These are phyloP conservation scores for Alexandromys fortis DNA, from an alignment of 2,113 vertebrate genomes.

Conservation along the genomic window DNA sequence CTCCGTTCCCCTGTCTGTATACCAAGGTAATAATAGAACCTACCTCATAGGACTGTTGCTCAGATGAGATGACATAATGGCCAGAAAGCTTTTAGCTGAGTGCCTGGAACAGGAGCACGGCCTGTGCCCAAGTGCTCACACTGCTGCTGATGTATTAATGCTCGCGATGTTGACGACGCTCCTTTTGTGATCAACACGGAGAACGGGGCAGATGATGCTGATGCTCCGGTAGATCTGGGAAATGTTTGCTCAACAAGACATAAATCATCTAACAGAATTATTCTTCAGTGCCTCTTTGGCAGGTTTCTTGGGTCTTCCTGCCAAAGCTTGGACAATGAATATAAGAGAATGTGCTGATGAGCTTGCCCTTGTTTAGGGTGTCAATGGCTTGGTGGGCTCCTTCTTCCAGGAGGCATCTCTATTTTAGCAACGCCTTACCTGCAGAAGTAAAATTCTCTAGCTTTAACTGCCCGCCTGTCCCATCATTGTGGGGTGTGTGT, in stretches of 20 bases:
- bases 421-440: background rate
- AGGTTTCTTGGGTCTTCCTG: constrained; percentile 13
- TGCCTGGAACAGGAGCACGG: constrained; percentile 31
- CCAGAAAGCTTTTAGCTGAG: constrained; percentile 55
- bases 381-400: background rate
- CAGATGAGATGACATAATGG: constrained; percentile 68
- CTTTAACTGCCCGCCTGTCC: background rate
- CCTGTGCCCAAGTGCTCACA: background rate
- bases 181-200: background rate
- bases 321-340: background rate
- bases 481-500: background rate
- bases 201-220: background rate
- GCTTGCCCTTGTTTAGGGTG: background rate
- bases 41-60: constrained; percentile 20
- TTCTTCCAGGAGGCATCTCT: background rate
- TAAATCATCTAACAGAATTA: constrained; percentile 21
- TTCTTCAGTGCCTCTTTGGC: constrained; percentile 26
- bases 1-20: constrained; percentile 39
- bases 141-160: background rate
- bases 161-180: background rate
- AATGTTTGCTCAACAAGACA: constrained; percentile 56
- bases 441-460: background rate
- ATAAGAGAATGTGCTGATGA: background rate
- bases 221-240: constrained; percentile 41
- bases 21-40: constrained; percentile 63